Percentiles rank a stretch among this genome's conserved stretches.
Conservation (phyloP, 2,113 vertebrate genomes). For the Urocitellus parryii region DNA sequence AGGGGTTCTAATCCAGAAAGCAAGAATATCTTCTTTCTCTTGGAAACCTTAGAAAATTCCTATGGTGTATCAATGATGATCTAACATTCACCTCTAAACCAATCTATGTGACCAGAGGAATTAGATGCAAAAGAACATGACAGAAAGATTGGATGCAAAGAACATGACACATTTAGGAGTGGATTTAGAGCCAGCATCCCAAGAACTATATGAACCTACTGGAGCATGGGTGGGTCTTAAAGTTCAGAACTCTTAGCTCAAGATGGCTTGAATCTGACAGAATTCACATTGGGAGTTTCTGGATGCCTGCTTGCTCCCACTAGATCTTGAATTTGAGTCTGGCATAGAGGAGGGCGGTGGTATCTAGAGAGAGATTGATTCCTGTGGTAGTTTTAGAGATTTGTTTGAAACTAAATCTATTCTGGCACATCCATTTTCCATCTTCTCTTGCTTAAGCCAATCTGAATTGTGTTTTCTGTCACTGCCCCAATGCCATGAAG, state of each 20-base stretch:
- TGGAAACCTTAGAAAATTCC: background rate
- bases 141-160: background rate
- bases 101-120: background rate
- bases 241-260: background rate
- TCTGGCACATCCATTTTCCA: background rate
- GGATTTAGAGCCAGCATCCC: background rate
- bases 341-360: rapidly evolving
- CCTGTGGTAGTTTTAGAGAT: background rate
- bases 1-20: background rate
- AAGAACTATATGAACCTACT: background rate
- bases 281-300: background rate
- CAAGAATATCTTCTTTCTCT: background rate
- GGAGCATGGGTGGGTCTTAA: background rate
- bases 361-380: background rate
- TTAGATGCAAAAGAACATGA: too few relatives aligned
- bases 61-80: background rate
- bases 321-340: background rate
- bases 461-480: background rate
- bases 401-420: background rate
- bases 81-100: background rate
- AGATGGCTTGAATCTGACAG: background rate
- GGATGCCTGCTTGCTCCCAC: background rate
- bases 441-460: background rate
- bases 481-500: background rate
- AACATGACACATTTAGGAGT: too few relatives aligned